Evolutionary conservation across 2,888 invertebrate species (phyloP), one percentile per base, ranked within the genome.

Genomic region (Pherbina coryleti): DNA sequence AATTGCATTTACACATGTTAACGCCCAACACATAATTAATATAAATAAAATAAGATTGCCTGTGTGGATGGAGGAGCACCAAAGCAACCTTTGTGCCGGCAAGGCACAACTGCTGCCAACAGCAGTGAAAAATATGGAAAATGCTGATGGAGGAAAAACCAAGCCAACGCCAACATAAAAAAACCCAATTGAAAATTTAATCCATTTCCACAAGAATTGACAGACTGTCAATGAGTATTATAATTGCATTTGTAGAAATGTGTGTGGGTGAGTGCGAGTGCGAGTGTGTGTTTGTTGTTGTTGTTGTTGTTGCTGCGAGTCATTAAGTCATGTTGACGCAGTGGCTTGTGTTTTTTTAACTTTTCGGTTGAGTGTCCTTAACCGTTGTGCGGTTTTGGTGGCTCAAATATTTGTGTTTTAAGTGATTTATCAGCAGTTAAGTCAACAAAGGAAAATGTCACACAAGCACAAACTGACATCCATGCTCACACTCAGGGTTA

Each of bases 111-210:
- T 2, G 2, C 5, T 17, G 4, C 19, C n/a, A 22, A 60, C 25
- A 11, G 9, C 2, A 14, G 37, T 22, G 49, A 37, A 66, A 34
- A n/a, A 3, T 51, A 14, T 53, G 44, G 28, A 25, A 66, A 66
- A 19, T 4, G 11, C 31, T 44, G 17, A 25, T 22, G 19, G n/a
- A 53, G 57, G 31, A 28, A 31, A 28, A 28, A 9, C 11, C 22
- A 73, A 19, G 3, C 25, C 22, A 44, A 22, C 25, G 28, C 28
- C 14, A n/a, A 28, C 28, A 34, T 2, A 11, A 51, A 60, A 60
- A 73, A 73, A 44, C 44, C 44, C 69, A 76, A 69, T 17, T 75
- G 77, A 75, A 71, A 79, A 51, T 75, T 77, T 77, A 79, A 79
- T 79, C 66, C 75, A 73, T 67, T 79, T 77, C 44, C 71, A 62